Base-by-base conservation (phyloP, 2,888 invertebrate genomes). In the Dicyrtoma fusca region DNA sequence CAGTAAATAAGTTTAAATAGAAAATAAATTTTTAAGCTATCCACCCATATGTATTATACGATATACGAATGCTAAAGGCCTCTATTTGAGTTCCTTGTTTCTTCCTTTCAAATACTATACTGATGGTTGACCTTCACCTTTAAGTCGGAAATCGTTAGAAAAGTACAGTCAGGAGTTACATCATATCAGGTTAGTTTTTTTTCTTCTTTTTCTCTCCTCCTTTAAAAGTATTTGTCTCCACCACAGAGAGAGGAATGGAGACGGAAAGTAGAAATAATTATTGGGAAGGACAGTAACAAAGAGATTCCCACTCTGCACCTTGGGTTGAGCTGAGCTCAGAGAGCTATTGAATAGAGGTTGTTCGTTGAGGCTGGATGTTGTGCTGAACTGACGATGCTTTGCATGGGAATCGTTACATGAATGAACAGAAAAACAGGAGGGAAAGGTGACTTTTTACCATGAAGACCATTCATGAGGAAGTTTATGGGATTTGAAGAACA, bases 401-500 rank as follows among this genome's bases (percentile, higher is more conserved):
- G 49, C 49, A 49, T 17, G 14, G 8, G 61, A 42, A 42, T 61
- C 19, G 61, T 66, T 66, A 66, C 44, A 66, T 66, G 53, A 61
- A 61, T 61, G 61, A 42, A 61, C 42, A 44, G 34, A 34, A 66
- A 66, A 66, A 49, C n/a, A 44, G n/a, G 71, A 71, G 71, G 57
- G 71, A 69, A 64, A 66, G 34, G 65, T 68, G 68, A 49, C 73
- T 74, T 73, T 72, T 72, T 71, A 73, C 68, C 57, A 34, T 70
- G 59, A 69, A 66, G 70, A 47, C 64, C 73, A 74, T 76, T 76
- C 74, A 76, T 72, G 76, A 72, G 71, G 72, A 73, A 75, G 73
- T 75, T 76, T 74, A 76, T 76, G 76, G 76, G 76, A 75, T 76
- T 76, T 74, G 71, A 74, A 76, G 76, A 76, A 76, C 76, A 76